Base-by-base conservation (phyloP, 2,797 vertebrate species). In the Alosa sapidissima region DNA sequence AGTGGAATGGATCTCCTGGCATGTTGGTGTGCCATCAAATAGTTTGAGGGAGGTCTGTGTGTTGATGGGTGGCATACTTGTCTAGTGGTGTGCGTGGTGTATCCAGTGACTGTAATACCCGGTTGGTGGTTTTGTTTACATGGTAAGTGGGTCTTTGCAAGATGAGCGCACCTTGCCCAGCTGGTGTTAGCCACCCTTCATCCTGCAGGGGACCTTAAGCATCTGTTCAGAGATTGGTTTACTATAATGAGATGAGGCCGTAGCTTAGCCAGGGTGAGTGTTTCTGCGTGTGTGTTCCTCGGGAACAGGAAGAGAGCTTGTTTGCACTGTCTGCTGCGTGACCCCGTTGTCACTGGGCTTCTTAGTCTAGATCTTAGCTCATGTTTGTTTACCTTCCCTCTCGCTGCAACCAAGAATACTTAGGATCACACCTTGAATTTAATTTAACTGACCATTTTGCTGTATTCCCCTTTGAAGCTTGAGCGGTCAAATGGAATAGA, bases 161-260 rank as follows among this genome's bases (percentile, higher is more conserved):
- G 89, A 89, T 90, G 90, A 92, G 88, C 86, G 89, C 89, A 91
- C 90, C 86, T 89, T 89, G 86, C 82, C 86, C 48, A 91, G 89
- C 88, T 87, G 84, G 86, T 85, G 89, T 82, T 85, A 36, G 82
- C 81, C 86, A 47, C 72, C 91, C 83, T 88, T 92, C 87, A 89
- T 83, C 62, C 84, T 90, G 55, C 84, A 89, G 87, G 87, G 83
- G 24, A 49, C 62, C 83, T 89, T 88, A 86, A 85, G 65, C 84
- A 49, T 84, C 85, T 83, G 81, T 81, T 54, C 45, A 24, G 21
- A 65, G 81, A 86, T 85, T 84, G 83, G 83, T 82, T 58, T 81
- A 68, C 83, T 54, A 82, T 85, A 87, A 87, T 82, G 81, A 78
- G 88, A 86, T 84, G 82, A 84, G 45, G 68, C 36, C 24, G 65